Base-by-base conservation (phyloP, 2,888 invertebrate species). In the Orthosia gracilis region DNA sequence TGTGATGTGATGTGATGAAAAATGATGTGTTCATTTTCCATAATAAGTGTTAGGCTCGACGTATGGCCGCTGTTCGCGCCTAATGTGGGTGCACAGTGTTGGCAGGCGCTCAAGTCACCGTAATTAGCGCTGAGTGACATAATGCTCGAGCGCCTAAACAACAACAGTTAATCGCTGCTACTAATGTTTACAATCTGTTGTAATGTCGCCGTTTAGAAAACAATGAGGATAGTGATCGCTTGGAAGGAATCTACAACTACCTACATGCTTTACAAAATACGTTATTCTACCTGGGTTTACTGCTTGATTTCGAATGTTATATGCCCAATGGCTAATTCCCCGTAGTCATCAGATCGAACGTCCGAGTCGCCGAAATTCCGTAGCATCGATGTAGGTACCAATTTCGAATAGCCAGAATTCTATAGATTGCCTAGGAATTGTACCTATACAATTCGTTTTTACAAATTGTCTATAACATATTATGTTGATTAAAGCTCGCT, bases 21-120 rank as follows among this genome's bases (percentile, higher is more conserved):
- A n/a, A n/a, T 58, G 40, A 50, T 67, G 71, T 26, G 69, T 67
- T 78, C 26, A 79, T 79, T 69, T 73, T 49, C 63, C 70, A 55
- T 78, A 64, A 73, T 66, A 62, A 76, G 66, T 59, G 21, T 57
- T 50, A 69, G 57, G 70, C 66, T 69, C 26, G 68, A 55, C 54
- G 49, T 72, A 76, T 77, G 78, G 68, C 74, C 84, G 84, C 86
- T 82, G 73, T 86, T 73, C 50, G 73, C 85, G 76, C 80, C 78
- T 76, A 85, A 87, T 85, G 84, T 87, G 84, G 76, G 83, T 61
- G 80, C 78, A 77, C 71, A 88, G 87, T 87, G 84, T 92, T 94
- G 94, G 93, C 94, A 93, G 87, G 88, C 81, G 80, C 71, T 92
- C 93, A 93, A 92, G 73, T 84, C 80, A 79, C 76, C 73, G 87